Percentiles rank a stretch among this genome's conserved stretches.
phyloP scores from a whole-genome alignment of 2,797 vertebrate species.

The Enteromius viviparus region DNA sequence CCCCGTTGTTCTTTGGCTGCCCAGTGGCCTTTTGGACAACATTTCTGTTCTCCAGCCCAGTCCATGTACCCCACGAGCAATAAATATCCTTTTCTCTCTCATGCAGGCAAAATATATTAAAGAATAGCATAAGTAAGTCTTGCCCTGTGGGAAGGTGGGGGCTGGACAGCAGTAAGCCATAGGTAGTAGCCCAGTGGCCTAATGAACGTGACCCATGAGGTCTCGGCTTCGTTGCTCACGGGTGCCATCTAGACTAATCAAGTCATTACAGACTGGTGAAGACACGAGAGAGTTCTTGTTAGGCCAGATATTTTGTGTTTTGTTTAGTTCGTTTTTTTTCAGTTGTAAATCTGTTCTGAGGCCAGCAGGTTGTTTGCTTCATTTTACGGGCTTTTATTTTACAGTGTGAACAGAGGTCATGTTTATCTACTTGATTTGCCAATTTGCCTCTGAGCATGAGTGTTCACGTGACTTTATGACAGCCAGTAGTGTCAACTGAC shows the following conservation, averaged over 20 bases:
- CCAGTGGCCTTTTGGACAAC: constrained; percentile 70
- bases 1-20: constrained; percentile 60
- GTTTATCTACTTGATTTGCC: constrained; percentile 84
- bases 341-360: constrained; percentile 20
- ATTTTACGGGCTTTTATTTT: constrained; percentile 80
- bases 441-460: constrained; percentile 58
- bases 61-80: constrained; percentile 75
- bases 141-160: constrained; percentile 81
- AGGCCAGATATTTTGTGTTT: constrained; percentile 1
- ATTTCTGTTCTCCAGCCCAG: constrained; percentile 77
- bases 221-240: constrained; percentile 86
- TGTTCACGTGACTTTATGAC: constrained; percentile 84
- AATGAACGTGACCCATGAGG: constrained; percentile 86
- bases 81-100: constrained; percentile 79
- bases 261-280: constrained; percentile 81
- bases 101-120: constrained; percentile 84
- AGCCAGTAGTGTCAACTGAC: constrained; percentile 80
- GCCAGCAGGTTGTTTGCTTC: constrained; percentile 75
- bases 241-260: constrained; percentile 87
- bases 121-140: constrained; percentile 83
- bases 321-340: not conserved
- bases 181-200: constrained; percentile 89
- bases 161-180: constrained; percentile 72
- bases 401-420: constrained; percentile 81
- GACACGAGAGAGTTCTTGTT: constrained; percentile 18